Base-by-base conservation (phyloP, 2,888 invertebrate species). In the Notocelia uddmanniana region DNA sequence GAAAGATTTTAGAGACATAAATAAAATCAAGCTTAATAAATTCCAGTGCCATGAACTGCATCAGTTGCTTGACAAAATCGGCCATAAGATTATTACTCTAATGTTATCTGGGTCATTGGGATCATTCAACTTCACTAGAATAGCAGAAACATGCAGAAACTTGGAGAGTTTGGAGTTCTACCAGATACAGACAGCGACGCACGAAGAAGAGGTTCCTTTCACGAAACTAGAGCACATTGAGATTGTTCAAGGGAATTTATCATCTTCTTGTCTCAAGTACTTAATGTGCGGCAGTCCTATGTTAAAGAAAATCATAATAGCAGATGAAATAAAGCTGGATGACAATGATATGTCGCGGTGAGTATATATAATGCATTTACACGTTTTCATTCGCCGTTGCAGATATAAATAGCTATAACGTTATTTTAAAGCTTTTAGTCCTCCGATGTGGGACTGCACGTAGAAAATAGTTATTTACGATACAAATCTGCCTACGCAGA, bases 281-380 rank as follows among this genome's bases (percentile, higher is more conserved):
- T 85, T 96, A 26, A 94, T 96, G 85, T 95, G 95, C 62, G 93
- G 94, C 68, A 91, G 94, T 74, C 95, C 95, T 5, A 95, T 93
- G 55, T 89, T 95, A 10, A 94, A 95, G 78, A 95, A 95, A 77
- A 86, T 96, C 41, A 91, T 96, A 50, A 95, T 96, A 1, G 95
- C 96, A 0, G 96, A 96, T 80, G 94, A 95, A 77, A 93, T 96
- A 15, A 94, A 94, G 74, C 89, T 96, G 79, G 95, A 95, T 69
- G 96, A 96, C 82, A 95, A 95, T 71, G 96, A 96, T 83, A 94
- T 96, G 81, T 88, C 94, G 50, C 92, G 95, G 95, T 95, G 85
- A 85, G 89, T 80, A 63, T 58, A 19, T 80, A 62, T 58, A 19
- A 58, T 73, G 57, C 21, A 73, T 59, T 59, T 68, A 68, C 60